phyloP scores from a whole-genome alignment of 2,113 vertebrate species.

The Cinclus cinclus region DNA sequence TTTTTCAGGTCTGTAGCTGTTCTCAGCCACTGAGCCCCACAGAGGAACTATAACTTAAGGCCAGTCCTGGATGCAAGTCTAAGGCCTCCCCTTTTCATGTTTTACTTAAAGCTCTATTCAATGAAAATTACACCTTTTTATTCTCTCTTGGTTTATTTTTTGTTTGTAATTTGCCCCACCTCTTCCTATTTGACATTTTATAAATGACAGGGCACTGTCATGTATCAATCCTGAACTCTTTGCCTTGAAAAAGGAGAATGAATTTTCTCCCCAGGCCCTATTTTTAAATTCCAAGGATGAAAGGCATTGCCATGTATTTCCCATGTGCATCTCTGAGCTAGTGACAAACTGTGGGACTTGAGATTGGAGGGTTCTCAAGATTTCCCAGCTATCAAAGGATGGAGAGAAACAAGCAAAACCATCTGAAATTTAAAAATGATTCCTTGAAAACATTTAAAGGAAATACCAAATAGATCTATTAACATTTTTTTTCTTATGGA shows the following conservation, averaged over 20 bases:
- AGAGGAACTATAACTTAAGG: background rate
- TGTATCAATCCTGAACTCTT: background rate
- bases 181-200: background rate
- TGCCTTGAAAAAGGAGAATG: background rate
- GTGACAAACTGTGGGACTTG: background rate
- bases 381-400: background rate
- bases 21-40: background rate
- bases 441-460: background rate
- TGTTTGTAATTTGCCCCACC: background rate
- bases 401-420: background rate
- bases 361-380: background rate
- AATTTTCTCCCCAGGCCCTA: background rate
- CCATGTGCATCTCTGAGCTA: too few species aligned
- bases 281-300: background rate
- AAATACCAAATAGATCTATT: background rate
- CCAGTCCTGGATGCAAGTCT: background rate
- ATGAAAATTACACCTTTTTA: background rate
- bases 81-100: background rate
- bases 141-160: background rate
- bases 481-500: background rate
- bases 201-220: background rate
- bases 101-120: background rate
- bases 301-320: background rate
- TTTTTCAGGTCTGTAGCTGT: background rate
- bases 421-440: background rate